These are phyloP conservation scores for Allacma fusca DNA, from an alignment of 2,888 invertebrate genomes.

Conservation along the genomic window DNA sequence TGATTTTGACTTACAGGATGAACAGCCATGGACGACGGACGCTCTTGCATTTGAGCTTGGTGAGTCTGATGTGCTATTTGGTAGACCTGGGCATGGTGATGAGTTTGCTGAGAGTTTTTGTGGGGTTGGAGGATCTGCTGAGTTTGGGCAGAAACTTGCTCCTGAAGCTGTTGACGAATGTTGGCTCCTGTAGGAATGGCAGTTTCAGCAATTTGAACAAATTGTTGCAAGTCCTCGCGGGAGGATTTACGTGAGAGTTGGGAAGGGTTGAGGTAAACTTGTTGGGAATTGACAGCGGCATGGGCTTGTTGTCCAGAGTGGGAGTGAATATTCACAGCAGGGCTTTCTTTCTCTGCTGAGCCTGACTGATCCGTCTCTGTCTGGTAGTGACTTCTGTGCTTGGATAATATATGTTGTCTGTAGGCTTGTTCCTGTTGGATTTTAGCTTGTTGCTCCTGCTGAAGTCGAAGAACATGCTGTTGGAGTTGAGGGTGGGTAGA, in stretches of 20 bases:
- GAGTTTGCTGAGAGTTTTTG: neutral
- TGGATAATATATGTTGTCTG: slow-evolving; percentile 41
- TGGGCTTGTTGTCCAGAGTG: slow-evolving; percentile 22
- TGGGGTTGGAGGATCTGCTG: slow-evolving; percentile 14
- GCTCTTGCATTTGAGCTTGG: slow-evolving; percentile 37
- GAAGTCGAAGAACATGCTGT: slow-evolving; percentile 46
- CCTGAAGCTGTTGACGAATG: slow-evolving; percentile 48
- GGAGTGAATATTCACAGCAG: neutral
- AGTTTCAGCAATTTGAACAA: slow-evolving; percentile 35
- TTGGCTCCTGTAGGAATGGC: slow-evolving; percentile 45
- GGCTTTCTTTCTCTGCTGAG: neutral
- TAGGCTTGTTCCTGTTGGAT: slow-evolving; percentile 44
- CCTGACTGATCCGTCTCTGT: neutral
- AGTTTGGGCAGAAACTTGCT: slow-evolving; percentile 39
- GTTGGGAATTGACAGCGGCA: neutral
- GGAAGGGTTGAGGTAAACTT: slow-evolving; percentile 17
- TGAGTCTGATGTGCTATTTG: slow-evolving; percentile 45
- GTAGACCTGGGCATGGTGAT: slow-evolving; percentile 13
- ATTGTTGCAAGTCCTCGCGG: slow-evolving; percentile 23
- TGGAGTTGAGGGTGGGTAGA: slow-evolving; percentile 37
- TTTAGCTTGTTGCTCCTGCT: slow-evolving; percentile 37
- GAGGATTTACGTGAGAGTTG: slow-evolving; percentile 17
- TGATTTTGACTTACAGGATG: slow-evolving; percentile 32
- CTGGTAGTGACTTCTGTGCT: slow-evolving; percentile 19
- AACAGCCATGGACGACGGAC: neutral